Evolutionary conservation across 1,140 invertebrate genomes (phyloP), one percentile per base, ranked within the genome.

Genomic region (Trachymyrmex septentrionalis): DNA sequence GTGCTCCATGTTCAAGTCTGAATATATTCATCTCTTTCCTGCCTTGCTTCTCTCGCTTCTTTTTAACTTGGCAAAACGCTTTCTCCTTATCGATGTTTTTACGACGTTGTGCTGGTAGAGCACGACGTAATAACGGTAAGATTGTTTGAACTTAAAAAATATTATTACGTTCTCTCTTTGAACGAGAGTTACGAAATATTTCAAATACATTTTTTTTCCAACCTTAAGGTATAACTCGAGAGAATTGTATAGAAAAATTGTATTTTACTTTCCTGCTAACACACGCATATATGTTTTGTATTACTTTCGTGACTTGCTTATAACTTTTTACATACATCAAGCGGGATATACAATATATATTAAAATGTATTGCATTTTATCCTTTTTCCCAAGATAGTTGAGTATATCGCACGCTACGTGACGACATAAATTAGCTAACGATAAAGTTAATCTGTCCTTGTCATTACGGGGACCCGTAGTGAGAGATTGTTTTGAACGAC

Each of bases 81-180:
- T 30, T 82, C 53, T 55, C 53, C 16, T 66, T 57, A 48, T 55
- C 73, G 66, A 73, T 89, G 55, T 63, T 85, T 38, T 24, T 10
- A 38, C 59, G 59, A 78, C 61, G 69, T 78, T 86, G 82, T 86
- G 59, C 30, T 53, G 53, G 50, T 73, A 72, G 82, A 91, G 78
- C n/a, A n/a, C 78, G 78, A 34, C 73, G 84, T 80, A 90, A 86
- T 88, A 90, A 88, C 67, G 87, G 86, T 91, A 86, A 90, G 73
- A 90, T 85, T 61, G 73, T 84, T 82, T 66, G 21, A 19, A 50
- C 48, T 14, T 48, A 21, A 44, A 73, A 78, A 85, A 30, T 12
- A 10, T 75, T 80, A 81, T 71, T 16, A 7, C 38, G 12, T 57
- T 81, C 4, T 57, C 48, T 50, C 55, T 72, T 66, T 44, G 34